Evolutionary conservation across 1,140 invertebrate species (phyloP).

Genomic region (Saccostrea glomerata): DNA sequence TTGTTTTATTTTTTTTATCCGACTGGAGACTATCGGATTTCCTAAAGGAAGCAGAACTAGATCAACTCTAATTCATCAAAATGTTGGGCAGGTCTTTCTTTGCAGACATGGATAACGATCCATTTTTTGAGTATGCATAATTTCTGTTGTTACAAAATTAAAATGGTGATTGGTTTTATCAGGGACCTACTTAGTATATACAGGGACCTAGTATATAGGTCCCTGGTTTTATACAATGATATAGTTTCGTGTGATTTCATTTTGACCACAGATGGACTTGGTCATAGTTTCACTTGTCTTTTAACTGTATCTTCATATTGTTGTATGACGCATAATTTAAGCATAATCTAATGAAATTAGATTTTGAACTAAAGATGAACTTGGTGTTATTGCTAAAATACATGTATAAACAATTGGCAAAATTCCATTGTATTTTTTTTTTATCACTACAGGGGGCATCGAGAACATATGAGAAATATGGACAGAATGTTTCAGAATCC

Average conservation of each 20-base stretch:
- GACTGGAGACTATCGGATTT: neutral
- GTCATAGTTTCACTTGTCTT: no score
- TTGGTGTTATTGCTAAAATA: no score
- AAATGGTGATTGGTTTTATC: neutral
- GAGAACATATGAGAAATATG: slow-evolving; percentile 24
- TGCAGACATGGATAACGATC: slow-evolving; percentile 4
- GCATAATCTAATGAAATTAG: no score
- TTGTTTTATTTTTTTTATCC: neutral
- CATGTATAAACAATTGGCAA: no score
- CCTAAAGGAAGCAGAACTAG: neutral
- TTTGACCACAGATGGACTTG: neutral
- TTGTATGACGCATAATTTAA: no score
- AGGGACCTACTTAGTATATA: no score
- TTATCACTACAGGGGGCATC: neutral
- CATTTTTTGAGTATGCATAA: slow-evolving; percentile 25
- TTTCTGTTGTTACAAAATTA: neutral
- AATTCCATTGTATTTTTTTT: neutral
- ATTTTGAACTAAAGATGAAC: no score
- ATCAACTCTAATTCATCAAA: neutral
- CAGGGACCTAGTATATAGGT: no score
- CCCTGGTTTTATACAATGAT: no score
- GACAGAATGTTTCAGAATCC: neutral
- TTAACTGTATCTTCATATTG: no score
- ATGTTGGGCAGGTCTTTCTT: slow-evolving; percentile 26
- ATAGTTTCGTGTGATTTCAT: neutral